Percentiles rank a stretch among this genome's conserved stretches.
These are phyloP conservation scores for Nemotelus nigrinus DNA, from an alignment of 2,888 invertebrate genomes.

Conservation along the genomic window DNA sequence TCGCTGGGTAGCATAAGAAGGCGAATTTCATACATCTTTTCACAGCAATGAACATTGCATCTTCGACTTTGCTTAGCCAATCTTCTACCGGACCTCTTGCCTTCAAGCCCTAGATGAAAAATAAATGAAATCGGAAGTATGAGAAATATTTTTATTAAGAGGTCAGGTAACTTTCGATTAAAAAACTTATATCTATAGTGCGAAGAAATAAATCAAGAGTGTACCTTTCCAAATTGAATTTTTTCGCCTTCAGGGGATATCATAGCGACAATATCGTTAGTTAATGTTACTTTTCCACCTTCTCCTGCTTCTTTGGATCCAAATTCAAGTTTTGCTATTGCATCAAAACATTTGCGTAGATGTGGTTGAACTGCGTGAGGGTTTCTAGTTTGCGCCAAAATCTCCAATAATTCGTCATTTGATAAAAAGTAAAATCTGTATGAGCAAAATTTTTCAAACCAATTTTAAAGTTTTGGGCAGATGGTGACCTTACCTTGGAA, in stretches of 20 bases:
- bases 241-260: constrained; percentile 89
- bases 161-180: not conserved
- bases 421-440: constrained; percentile 84
- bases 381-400: constrained; percentile 89
- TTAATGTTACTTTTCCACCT: constrained; percentile 68
- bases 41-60: constrained; percentile 85
- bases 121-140: constrained; percentile 40
- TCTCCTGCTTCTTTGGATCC: constrained; percentile 72
- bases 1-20: constrained; percentile 73
- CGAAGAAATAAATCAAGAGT: not conserved
- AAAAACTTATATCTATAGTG: not conserved
- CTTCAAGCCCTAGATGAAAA: constrained; percentile 72
- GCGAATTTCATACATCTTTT: constrained; percentile 80
- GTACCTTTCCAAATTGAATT: constrained; percentile 77
- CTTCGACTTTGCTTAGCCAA: constrained; percentile 91
- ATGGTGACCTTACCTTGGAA: constrained; percentile 70
- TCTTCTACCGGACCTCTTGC: constrained; percentile 92
- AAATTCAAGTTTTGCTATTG: constrained; percentile 81
- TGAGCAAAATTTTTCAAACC: not conserved
- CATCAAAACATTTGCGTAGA: constrained; percentile 89
- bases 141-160: not conserved
- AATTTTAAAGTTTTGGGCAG: not conserved
- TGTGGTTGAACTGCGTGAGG: constrained; percentile 92
- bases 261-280: constrained; percentile 89
- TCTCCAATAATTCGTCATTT: constrained; percentile 89